Evolutionary conservation across 2,888 invertebrate species (phyloP).

Genomic region (Eilema sororculum): DNA sequence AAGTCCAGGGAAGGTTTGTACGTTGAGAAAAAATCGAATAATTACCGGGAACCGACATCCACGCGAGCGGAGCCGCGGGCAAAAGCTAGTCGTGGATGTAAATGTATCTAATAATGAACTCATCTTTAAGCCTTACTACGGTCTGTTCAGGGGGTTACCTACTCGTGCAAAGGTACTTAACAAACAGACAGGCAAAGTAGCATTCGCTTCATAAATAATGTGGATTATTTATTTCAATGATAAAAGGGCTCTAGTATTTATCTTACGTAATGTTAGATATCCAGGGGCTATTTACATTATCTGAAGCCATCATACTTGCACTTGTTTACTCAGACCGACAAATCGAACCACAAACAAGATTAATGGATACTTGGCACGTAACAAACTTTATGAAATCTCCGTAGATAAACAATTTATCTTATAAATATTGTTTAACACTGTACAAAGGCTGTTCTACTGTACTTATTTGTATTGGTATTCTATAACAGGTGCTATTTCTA

Average conservation of each 20-base stretch:
- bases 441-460: conserved; percentile 1
- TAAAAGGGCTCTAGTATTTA: conserved; percentile 8
- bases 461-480: conserved; percentile 24
- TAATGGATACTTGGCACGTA: conserved; percentile 60
- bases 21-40: too few species aligned
- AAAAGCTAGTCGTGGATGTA: too few species aligned
- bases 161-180: neutral
- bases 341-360: conserved; percentile 57
- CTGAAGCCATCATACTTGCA: conserved; percentile 38
- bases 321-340: conserved; percentile 56
- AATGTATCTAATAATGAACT: too few species aligned
- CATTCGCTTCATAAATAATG: neutral
- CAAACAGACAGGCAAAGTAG: neutral
- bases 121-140: neutral
- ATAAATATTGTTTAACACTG: conserved; percentile 28
- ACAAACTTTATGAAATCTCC: conserved; percentile 49
- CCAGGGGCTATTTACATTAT: conserved; percentile 19
- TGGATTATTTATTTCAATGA: neutral
- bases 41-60: too few species aligned
- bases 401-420: conserved; percentile 37
- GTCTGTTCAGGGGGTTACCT: neutral
- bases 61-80: too few species aligned
- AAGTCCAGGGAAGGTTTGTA: too few species aligned
- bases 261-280: neutral
- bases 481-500: conserved; percentile 92